Percentiles rank a stretch among this genome's conserved stretches.
Evolutionary conservation across 2,888 invertebrate species (phyloP).

Genomic region (Micoletzkya japonica): DNA sequence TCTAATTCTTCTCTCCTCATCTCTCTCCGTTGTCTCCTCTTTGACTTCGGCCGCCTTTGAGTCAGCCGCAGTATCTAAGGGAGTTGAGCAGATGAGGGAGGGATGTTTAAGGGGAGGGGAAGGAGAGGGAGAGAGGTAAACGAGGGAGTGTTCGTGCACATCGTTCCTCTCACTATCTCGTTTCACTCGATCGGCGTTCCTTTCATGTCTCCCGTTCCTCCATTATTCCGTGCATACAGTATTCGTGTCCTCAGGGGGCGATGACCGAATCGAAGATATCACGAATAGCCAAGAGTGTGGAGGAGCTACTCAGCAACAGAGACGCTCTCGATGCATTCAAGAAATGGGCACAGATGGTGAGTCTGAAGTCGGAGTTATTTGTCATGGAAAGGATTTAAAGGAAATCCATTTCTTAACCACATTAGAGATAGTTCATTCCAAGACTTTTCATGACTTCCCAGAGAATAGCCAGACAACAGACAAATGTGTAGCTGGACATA

Average conservation of each 20-base stretch:
- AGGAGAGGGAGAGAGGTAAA: neutral
- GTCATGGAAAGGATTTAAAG: neutral
- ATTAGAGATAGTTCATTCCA: no score
- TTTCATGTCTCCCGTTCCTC: neutral
- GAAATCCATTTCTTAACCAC: no score
- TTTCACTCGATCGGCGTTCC: neutral
- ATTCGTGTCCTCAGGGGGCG: neutral
- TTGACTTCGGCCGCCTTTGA: constrained; percentile 7
- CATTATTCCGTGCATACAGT: neutral
- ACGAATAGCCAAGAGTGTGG: neutral
- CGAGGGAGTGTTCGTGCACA: constrained; percentile 1
- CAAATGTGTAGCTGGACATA: no score
- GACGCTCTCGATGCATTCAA: constrained; percentile 24
- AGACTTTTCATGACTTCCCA: no score
- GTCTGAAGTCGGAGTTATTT: neutral
- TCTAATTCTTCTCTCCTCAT: neutral
- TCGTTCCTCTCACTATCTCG: neutral
- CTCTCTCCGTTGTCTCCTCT: neutral
- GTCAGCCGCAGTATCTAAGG: neutral
- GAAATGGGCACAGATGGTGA: constrained; percentile 15
- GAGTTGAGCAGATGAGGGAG: neutral
- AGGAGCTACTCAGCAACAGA: constrained; percentile 11
- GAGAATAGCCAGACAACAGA: neutral
- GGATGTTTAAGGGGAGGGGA: neutral
- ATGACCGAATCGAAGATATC: no score